A percentile compares a stretch with the other conserved stretches of the same genome.
Conservation (phyloP, 1,140 invertebrate genomes). For the Halyomorpha halys region DNA sequence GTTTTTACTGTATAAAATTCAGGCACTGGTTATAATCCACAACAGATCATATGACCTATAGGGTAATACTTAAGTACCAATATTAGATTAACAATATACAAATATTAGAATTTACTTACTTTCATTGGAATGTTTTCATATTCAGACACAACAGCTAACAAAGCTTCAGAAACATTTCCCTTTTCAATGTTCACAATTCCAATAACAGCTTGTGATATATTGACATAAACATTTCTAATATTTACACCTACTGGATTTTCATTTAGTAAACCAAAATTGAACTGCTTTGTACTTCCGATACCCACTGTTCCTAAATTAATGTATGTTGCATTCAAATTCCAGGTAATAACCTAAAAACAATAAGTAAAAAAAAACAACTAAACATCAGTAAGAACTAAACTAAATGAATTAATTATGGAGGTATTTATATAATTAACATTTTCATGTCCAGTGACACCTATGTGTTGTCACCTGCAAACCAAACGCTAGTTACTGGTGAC, state of each 20-base stretch:
- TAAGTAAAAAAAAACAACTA: neutral
- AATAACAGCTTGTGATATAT: conserved; percentile 52
- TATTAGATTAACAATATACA: neutral
- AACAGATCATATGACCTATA: too few relatives aligned
- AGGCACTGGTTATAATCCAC: too few relatives aligned
- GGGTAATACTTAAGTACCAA: too few relatives aligned
- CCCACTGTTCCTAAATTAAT: conserved; percentile 68
- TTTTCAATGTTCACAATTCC: conserved; percentile 58
- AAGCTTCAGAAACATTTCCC: conserved; percentile 41
- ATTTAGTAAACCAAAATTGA: conserved; percentile 63
- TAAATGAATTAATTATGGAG: too few relatives aligned
- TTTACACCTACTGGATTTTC: conserved; percentile 62
- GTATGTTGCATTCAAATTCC: conserved; percentile 24
- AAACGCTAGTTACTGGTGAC: too few relatives aligned
- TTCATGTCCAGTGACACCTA: too few relatives aligned
- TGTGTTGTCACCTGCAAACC: too few relatives aligned
- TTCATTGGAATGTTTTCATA: conserved; percentile 11
- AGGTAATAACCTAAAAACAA: conserved; percentile 23
- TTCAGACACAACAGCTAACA: neutral
- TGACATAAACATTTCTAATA: conserved; percentile 54
- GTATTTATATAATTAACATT: too few relatives aligned
- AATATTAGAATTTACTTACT: neutral
- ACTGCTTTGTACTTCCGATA: conserved; percentile 51
- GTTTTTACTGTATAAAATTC: too few relatives aligned
- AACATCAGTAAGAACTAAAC: too few relatives aligned